Conservation (phyloP, 2,113 vertebrate species). For the Speoplatyrhinus poulsoni region DNA sequence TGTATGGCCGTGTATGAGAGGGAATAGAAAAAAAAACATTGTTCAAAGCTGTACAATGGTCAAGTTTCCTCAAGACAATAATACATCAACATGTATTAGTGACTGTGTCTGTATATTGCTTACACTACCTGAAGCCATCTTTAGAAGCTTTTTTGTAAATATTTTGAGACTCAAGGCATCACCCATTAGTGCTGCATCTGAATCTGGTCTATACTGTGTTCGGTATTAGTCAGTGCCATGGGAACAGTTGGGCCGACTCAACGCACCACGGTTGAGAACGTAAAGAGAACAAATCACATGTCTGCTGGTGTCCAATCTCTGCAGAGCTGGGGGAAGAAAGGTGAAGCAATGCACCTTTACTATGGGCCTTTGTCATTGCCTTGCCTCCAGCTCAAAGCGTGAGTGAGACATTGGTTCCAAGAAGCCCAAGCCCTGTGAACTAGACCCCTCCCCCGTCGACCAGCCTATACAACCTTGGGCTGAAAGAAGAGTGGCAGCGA, state of each 20-base stretch:
- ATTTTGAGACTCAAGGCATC: too few species aligned
- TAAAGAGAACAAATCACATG: constrained; percentile 69
- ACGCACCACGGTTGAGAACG: constrained; percentile 19
- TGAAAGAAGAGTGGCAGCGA: neutral
- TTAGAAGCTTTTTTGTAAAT: too few species aligned
- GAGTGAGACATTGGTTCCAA: constrained; percentile 34
- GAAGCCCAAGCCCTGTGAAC: constrained; percentile 6
- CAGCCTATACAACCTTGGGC: neutral
- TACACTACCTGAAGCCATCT: too few species aligned
- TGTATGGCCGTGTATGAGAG: too few species aligned
- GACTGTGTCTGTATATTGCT: too few species aligned
- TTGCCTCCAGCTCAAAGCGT: constrained; percentile 13
- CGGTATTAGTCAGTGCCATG: too few species aligned
- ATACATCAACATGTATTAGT: too few species aligned
- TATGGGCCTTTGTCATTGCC: neutral
- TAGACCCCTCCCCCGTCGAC: constrained; percentile 45
- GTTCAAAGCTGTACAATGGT: too few species aligned
- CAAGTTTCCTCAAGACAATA: too few species aligned
- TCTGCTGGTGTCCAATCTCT: constrained; percentile 30
- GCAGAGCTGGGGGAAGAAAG: neutral
- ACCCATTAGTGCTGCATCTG: neutral
- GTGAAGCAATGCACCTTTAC: neutral
- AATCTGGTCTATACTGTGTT: constrained; percentile 20
- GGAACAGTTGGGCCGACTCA: constrained; percentile 9
- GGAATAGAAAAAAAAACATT: too few species aligned